Evolutionary conservation across 2,113 vertebrate species (phyloP).

Genomic region (Nesogale talazaci): DNA sequence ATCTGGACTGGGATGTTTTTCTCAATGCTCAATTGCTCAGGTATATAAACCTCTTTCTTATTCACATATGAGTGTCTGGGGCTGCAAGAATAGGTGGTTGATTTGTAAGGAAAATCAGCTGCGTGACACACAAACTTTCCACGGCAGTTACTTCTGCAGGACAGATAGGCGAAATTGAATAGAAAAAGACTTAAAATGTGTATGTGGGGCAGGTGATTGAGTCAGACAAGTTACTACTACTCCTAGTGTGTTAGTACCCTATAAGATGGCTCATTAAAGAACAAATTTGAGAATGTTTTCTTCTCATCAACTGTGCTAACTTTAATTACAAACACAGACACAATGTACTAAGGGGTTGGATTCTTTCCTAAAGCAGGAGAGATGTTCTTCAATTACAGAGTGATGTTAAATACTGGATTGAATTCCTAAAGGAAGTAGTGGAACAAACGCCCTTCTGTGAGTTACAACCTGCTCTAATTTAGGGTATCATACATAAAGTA

Average conservation of each 20-base stretch:
- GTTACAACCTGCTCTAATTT: slow-evolving; percentile 15
- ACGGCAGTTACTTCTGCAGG: background rate
- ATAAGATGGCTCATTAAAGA: slow-evolving; percentile 32
- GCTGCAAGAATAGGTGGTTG: background rate
- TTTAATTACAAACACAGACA: slow-evolving; percentile 61
- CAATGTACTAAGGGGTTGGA: background rate
- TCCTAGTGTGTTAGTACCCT: background rate
- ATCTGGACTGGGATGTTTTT: too few relatives aligned
- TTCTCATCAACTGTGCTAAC: slow-evolving; percentile 36
- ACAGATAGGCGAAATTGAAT: too few relatives aligned
- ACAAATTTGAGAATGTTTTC: slow-evolving; percentile 29
- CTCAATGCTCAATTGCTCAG: too few relatives aligned
- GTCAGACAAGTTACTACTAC: background rate
- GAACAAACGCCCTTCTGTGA: background rate
- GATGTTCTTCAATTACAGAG: background rate
- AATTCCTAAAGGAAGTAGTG: background rate
- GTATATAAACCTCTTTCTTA: too few relatives aligned
- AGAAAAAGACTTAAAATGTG: background rate
- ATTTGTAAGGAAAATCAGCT: background rate
- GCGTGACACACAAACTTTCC: too few relatives aligned
- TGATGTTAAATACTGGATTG: background rate
- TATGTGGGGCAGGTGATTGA: background rate
- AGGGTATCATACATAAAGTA: background rate
- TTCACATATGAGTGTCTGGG: too few relatives aligned
- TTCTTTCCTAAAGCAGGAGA: background rate